phyloP scores from a whole-genome alignment of 1,140 invertebrate species.

The Reticulitermes speratus region DNA sequence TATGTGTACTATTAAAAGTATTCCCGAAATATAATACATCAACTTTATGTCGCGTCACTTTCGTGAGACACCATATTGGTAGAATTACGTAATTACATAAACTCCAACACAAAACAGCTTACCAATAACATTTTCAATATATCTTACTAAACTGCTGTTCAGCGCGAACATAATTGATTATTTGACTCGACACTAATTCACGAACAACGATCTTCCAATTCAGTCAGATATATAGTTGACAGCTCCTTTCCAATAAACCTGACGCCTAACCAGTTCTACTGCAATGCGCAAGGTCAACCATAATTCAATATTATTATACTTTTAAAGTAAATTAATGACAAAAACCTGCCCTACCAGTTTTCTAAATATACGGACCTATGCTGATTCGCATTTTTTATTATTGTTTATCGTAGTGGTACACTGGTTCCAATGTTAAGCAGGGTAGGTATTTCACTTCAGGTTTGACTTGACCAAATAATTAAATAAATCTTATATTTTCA shows the following conservation, averaged over 20 bases:
- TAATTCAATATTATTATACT: no score
- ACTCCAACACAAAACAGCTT: neutral
- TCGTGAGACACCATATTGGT: no score
- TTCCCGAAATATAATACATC: no score
- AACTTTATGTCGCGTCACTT: no score
- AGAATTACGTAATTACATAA: neutral
- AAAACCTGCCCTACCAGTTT: neutral
- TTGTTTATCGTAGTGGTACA: neutral
- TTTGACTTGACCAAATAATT: neutral
- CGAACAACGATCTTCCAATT: neutral
- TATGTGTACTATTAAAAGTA: no score
- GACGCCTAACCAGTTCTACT: no score
- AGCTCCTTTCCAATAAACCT: neutral
- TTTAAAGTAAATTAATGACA: neutral
- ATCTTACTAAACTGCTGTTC: neutral
- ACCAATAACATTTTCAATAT: conserved; percentile 27
- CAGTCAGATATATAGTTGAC: neutral
- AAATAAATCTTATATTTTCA: neutral
- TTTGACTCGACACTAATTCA: neutral
- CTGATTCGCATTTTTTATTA: neutral
- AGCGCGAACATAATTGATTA: neutral
- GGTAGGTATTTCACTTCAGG: neutral
- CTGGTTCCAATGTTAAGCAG: neutral
- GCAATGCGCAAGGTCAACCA: no score
- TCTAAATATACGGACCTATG: no score